Evolutionary conservation across 2,888 invertebrate species (phyloP).

Genomic region (Philereme vetulata): DNA sequence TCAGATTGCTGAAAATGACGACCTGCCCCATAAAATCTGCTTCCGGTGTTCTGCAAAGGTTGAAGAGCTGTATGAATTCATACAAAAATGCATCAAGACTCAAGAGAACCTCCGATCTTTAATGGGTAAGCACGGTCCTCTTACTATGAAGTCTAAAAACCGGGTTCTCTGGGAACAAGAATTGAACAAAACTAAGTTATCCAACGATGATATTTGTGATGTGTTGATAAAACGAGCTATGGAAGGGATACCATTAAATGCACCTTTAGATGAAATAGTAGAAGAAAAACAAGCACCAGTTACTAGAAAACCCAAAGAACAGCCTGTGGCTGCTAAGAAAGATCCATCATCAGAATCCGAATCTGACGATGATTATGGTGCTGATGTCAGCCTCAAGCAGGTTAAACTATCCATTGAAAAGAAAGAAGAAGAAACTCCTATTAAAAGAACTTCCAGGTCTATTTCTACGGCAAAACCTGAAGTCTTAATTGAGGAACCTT

Average conservation of each 20-base stretch:
- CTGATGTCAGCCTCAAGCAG: constrained; percentile 44
- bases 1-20: constrained; percentile 77
- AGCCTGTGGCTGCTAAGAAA: constrained; percentile 27
- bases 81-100: constrained; percentile 73
- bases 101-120: constrained; percentile 64
- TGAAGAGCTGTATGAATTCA: constrained; percentile 76
- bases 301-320: constrained; percentile 38
- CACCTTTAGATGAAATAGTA: constrained; percentile 30
- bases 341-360: constrained; percentile 19
- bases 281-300: constrained; percentile 37
- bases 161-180: constrained; percentile 71
- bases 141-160: constrained; percentile 59
- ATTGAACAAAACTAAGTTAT: constrained; percentile 69
- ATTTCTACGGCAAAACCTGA: constrained; percentile 3
- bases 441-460: constrained; percentile 27
- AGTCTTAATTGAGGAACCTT: constrained; percentile 17
- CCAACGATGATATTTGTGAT: constrained; percentile 78
- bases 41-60: constrained; percentile 80
- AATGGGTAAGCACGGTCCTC: constrained; percentile 56
- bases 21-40: constrained; percentile 79
- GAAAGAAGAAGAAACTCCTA: constrained; percentile 39
- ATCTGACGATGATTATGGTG: constrained; percentile 28
- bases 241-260: constrained; percentile 62
- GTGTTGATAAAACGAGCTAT: constrained; percentile 76
- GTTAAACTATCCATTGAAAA: constrained; percentile 43